phyloP scores from a whole-genome alignment of 2,888 invertebrate species.

The Cantharis lateralis region DNA sequence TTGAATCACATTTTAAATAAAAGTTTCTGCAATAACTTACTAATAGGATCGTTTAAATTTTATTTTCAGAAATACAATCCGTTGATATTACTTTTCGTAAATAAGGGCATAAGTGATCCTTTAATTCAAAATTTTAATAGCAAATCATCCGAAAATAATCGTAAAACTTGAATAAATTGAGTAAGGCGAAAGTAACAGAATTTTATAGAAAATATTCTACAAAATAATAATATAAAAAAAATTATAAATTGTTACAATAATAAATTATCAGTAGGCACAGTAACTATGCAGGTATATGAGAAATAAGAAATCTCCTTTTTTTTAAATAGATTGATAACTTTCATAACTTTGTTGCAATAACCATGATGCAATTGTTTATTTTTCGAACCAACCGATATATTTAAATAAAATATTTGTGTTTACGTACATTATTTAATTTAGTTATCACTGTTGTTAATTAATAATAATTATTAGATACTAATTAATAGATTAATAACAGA shows the following conservation, averaged over 20 bases:
- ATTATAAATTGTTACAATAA: too few species aligned
- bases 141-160: too few species aligned
- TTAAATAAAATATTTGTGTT: neutral
- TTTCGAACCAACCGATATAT: neutral
- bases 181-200: too few species aligned
- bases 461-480: neutral
- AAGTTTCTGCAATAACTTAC: neutral
- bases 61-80: neutral
- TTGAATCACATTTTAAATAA: neutral
- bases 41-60: neutral
- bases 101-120: neutral
- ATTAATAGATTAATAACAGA: too few species aligned
- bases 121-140: too few species aligned
- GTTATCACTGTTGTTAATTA: neutral
- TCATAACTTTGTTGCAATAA: neutral
- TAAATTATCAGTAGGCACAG: too few species aligned
- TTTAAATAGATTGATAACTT: neutral
- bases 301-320: too few species aligned
- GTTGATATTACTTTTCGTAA: neutral
- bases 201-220: too few species aligned
- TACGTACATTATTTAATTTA: neutral
- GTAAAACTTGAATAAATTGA: too few species aligned
- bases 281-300: too few species aligned
- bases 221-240: too few species aligned
- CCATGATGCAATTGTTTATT: neutral